Conservation (phyloP, 1,140 invertebrate genomes). For the Eupristina koningsbergeri region DNA sequence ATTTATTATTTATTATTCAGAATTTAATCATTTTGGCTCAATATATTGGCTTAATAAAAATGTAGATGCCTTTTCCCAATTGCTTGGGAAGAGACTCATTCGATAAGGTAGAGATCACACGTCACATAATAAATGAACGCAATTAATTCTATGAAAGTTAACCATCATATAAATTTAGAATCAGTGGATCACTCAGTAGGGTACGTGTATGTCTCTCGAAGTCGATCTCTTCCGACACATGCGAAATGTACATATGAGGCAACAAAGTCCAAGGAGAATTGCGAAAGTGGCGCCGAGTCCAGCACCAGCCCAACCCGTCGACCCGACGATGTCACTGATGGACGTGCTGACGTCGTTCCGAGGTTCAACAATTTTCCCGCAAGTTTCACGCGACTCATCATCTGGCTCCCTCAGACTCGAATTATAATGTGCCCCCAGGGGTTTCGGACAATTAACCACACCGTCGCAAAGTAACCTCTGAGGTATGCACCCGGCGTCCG, state of each 20-base stretch:
- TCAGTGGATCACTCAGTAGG: constrained; percentile 59
- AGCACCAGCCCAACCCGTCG: constrained; percentile 69
- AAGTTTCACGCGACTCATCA: constrained; percentile 68
- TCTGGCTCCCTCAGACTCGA: constrained; percentile 60
- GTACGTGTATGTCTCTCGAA: constrained; percentile 70
- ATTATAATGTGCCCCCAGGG: constrained; percentile 68
- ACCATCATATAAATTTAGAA: too few relatives aligned
- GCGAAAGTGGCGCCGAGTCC: constrained; percentile 69
- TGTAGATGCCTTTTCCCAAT: too few relatives aligned
- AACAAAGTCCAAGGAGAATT: constrained; percentile 68
- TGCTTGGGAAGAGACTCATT: too few relatives aligned
- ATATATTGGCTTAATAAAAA: background rate
- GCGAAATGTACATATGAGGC: constrained; percentile 71
- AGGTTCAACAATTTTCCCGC: constrained; percentile 52
- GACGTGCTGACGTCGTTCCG: background rate
- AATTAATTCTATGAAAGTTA: too few relatives aligned
- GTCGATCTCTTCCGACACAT: constrained; percentile 67
- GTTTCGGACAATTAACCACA: constrained; percentile 85
- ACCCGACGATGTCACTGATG: constrained; percentile 55
- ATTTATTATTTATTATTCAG: too few relatives aligned
- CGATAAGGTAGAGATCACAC: too few relatives aligned
- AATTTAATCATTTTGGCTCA: background rate
- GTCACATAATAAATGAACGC: too few relatives aligned
- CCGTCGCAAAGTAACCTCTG: constrained; percentile 88
- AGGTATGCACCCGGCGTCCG: constrained; percentile 86